Base-by-base conservation (phyloP, 1,140 invertebrate genomes). In the Vanessa tameamea region DNA sequence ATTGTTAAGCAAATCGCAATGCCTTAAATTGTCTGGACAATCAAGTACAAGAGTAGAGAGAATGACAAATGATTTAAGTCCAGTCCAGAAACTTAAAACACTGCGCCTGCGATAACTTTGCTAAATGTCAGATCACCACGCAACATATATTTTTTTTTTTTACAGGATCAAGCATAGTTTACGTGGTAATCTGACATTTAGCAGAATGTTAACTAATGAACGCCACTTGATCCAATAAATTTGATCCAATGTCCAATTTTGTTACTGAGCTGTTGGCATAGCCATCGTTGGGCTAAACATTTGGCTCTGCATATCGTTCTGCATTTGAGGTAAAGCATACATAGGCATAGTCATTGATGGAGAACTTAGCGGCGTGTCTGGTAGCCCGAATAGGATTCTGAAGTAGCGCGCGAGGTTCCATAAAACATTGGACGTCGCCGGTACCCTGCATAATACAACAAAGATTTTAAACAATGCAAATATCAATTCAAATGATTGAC, bases 391-490 rank as follows among this genome's bases (percentile, higher is more conserved):
- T 84, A 92, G 84, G 87, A 86, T 75, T 89, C 87, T 92, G 90
- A 92, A 89, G 91, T 90, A 89, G 87, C 87, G 86, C 89, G 91
- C 88, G 91, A 92, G 82, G 85, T 87, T 90, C 90, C 89, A 90
- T 90, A 92, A 79, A 82, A 92, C 83, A 92, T 92, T 91, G 90
- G 90, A 84, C 87, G 90, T 85, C 90, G 85, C 87, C 87, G 89
- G 87, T 84, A 90, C 78, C 91, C 91, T 92, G 89, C 72, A 75
- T 78, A 87, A 85, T 74, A 89, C 73, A 84, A 84, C 64, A 79
- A 77, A 72, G 53, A 74, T 73, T 81, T 82, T 68, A 64, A 76
- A 81, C 63, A 64, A 78, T 86, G 80, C 72, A 88, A 84, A 87
- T 90, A 86, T 85, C 84, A 88, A 88, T 82, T 80, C 75, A 82